Conservation (phyloP, 2,113 vertebrate species). For the Pseudorasbora parva region DNA sequence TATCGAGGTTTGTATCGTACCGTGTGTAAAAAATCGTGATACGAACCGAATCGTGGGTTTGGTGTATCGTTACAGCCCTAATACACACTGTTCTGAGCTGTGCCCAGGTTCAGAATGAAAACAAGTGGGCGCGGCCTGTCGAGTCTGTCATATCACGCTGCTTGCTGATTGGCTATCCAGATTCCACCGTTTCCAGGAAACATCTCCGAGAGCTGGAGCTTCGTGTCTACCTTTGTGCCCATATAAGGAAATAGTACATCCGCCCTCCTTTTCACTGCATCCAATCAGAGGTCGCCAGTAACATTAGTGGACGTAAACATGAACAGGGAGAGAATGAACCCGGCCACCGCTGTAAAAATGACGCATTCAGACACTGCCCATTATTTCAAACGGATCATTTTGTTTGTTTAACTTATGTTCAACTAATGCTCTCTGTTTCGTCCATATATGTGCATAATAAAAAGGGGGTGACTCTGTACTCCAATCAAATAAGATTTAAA, state of each 20-base stretch:
- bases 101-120: constrained; percentile 41
- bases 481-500: background rate
- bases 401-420: background rate
- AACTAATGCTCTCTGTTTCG: background rate
- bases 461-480: constrained; percentile 50
- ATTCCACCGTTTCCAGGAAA: constrained; percentile 61
- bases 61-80: no score
- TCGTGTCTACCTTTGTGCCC: constrained; percentile 44
- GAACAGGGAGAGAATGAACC: constrained; percentile 46
- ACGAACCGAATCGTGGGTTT: no score
- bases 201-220: constrained; percentile 36
- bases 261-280: constrained; percentile 37
- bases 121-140: constrained; percentile 52
- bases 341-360: constrained; percentile 45
- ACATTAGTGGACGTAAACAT: constrained; percentile 59
- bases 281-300: constrained; percentile 59
- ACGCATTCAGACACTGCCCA: constrained; percentile 25
- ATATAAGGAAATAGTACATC: constrained; percentile 54
- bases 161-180: constrained; percentile 48
- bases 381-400: background rate
- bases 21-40: no score
- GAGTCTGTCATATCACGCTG: constrained; percentile 33
- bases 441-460: constrained; percentile 8
- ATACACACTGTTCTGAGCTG: constrained; percentile 10
- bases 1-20: no score